Evolutionary conservation across 2,113 vertebrate species (phyloP).

Genomic region (Corythoichthys haematopterus): DNA sequence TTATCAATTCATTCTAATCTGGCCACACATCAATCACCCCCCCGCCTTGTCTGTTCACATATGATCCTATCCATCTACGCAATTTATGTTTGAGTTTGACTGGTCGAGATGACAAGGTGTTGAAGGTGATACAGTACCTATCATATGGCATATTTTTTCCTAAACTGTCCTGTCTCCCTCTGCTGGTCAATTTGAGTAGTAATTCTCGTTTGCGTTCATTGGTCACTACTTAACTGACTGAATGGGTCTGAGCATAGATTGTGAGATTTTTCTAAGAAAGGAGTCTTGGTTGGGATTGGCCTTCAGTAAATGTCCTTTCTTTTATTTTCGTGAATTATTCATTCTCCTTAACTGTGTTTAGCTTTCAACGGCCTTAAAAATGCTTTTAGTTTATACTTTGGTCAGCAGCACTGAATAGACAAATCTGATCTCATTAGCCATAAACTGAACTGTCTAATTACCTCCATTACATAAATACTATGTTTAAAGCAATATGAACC

Average conservation of each 20-base stretch:
- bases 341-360: not conserved
- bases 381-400: not conserved
- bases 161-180: conserved; percentile 2
- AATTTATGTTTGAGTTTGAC: not conserved
- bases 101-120: not conserved
- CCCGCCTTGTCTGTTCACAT: no score
- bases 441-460: not conserved
- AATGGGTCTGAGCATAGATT: not conserved
- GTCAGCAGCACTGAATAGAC: not conserved
- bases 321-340: not conserved
- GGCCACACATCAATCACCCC: no score
- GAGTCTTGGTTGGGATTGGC: not conserved
- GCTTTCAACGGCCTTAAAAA: not conserved
- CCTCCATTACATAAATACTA: not conserved
- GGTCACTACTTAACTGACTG: not conserved
- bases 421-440: not conserved
- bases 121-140: not conserved
- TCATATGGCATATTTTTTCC: not conserved
- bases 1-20: no score
- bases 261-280: not conserved
- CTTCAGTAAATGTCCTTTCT: not conserved
- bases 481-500: not conserved
- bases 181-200: not conserved
- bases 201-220: not conserved
- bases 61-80: no score